Conservation (phyloP, 2,113 vertebrate genomes). For the Scomber scombrus region DNA sequence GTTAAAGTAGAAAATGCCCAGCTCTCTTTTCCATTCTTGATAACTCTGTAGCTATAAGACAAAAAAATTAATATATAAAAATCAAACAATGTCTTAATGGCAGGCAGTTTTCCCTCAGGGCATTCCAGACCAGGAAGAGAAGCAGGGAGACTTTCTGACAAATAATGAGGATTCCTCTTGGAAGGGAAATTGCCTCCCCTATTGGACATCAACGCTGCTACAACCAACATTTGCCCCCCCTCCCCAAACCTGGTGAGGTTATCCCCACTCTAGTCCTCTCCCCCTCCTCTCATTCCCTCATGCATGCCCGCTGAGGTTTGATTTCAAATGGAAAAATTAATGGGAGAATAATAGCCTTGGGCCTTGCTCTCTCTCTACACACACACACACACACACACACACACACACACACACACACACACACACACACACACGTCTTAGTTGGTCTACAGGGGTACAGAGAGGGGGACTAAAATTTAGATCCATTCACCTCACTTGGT, state of each 20-base stretch:
- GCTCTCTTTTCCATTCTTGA: background rate
- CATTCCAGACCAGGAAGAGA: background rate
- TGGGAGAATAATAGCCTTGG: slow-evolving; percentile 86
- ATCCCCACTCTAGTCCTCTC: slow-evolving; percentile 57
- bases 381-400: slow-evolving; percentile 67
- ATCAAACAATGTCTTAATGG: slow-evolving; percentile 31
- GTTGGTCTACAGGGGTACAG: slow-evolving; percentile 69
- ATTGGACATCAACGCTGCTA: slow-evolving; percentile 77
- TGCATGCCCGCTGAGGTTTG: slow-evolving; percentile 77
- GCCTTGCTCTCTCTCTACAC: slow-evolving; percentile 70
- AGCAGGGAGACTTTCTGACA: slow-evolving; percentile 28
- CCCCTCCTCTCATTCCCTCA: slow-evolving; percentile 71
- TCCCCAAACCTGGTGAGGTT: slow-evolving; percentile 54
- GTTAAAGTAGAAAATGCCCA: background rate
- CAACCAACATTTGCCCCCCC: slow-evolving; percentile 54
- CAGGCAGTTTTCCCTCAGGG: no score
- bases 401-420: slow-evolving; percentile 58
- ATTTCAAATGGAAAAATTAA: slow-evolving; percentile 90
- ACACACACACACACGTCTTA: slow-evolving; percentile 67
- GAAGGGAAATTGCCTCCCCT: slow-evolving; percentile 84
- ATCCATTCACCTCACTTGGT: slow-evolving; percentile 65
- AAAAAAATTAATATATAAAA: background rate
- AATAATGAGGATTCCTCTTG: slow-evolving; percentile 61
- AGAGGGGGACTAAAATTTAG: slow-evolving; percentile 54
- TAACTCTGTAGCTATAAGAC: background rate